phyloP scores from a whole-genome alignment of 2,888 invertebrate genomes.

The Volucella bombylans region DNA sequence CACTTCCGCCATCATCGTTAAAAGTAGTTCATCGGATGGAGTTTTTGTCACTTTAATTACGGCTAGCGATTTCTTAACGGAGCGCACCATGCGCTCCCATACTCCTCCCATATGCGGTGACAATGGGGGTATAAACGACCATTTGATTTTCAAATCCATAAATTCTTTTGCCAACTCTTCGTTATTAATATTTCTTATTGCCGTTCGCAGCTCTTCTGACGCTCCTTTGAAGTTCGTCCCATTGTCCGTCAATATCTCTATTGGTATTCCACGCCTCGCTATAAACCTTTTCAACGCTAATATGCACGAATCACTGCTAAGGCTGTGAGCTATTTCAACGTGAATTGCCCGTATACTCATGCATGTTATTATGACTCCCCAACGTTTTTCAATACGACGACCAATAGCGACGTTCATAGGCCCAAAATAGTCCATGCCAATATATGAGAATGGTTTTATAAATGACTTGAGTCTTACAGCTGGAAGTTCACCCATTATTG shows the following conservation, averaged over 20 bases:
- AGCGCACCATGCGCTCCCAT: slow-evolving; percentile 14
- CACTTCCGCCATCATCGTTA: no score
- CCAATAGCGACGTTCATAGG: no score
- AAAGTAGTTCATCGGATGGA: no score
- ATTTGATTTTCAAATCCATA: neutral
- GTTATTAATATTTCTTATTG: no score
- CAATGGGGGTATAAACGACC: neutral
- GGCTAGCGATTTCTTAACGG: neutral
- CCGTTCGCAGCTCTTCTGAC: neutral
- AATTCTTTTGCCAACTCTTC: no score
- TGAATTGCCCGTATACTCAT: neutral
- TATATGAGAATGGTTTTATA: neutral
- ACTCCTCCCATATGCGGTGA: slow-evolving; percentile 19
- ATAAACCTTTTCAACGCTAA: neutral
- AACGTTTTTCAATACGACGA: neutral
- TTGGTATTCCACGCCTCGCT: neutral
- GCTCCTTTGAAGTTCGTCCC: neutral
- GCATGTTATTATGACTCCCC: neutral
- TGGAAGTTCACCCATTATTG: no score
- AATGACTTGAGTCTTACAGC: neutral
- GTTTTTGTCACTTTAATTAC: no score
- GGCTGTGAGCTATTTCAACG: neutral
- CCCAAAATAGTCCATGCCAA: neutral
- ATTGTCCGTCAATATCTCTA: neutral
- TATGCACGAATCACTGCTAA: neutral